Evolutionary conservation across 2,797 vertebrate species (phyloP), one percentile per base, ranked within the genome.

Genomic region (Remorina albescens): DNA sequence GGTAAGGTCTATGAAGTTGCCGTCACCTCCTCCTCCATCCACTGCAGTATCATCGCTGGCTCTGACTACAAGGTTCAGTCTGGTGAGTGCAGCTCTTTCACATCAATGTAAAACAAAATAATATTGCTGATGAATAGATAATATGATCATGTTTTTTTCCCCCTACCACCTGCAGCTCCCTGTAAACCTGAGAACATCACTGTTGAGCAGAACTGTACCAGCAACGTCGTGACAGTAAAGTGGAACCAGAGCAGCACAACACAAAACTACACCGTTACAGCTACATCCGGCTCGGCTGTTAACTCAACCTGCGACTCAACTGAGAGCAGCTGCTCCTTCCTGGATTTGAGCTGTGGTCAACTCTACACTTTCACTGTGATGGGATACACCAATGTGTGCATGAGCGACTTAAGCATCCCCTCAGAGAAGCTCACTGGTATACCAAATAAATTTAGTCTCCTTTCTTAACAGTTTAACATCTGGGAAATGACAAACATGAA

Each of bases 271-370:
- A 89, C 82, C 0, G 91, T 89, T 1, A 76, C 34, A 49, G 92
- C 93, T 46, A 56, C 60, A 0, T 84, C 74, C 19, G 32, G 55
- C 21, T 63, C 77, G 6, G 91, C 91, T 2, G 64, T 82, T 5
- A 91, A 82, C 77, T 44, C 71, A 30, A 89, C 77, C 68, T 94
- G 91, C 34, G 74, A 66, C 39, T 78, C 92, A 58, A 39, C 37
- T 5, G 70, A 73, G 18, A 85, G 67, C 59, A 79, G 70, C 75
- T 95, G 92, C 56, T 61, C 76, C 62, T 83, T 94, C 57, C 74
- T 80, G 63, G 61, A 92, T 59, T 71, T 94, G 74, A 90, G 78
- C 78, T 95, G 93, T 46, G 92, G 91, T 63, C 82, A 90, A 54
- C 74, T 46, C 41, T 95, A 93, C 84, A 91, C 78, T 10, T 91